Percentiles rank a stretch among this genome's conserved stretches.
Evolutionary conservation across 2,113 vertebrate genomes (phyloP).

Genomic region (Balaeniceps rex): DNA sequence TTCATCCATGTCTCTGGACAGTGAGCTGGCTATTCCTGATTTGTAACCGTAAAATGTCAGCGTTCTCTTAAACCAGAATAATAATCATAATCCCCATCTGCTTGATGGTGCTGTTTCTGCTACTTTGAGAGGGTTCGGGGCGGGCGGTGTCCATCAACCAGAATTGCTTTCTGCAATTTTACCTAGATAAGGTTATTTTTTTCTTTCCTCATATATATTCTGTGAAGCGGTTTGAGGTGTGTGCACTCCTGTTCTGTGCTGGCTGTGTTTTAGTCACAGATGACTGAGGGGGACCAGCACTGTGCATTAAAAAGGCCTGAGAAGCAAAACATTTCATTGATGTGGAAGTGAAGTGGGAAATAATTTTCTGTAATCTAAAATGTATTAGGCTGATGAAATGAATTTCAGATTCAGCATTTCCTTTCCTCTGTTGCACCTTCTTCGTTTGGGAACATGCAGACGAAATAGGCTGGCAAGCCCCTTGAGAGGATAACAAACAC

Average conservation of each 20-base stretch:
- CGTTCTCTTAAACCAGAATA: background rate
- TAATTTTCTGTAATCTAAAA: background rate
- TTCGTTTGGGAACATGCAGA: background rate
- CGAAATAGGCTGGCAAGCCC: background rate
- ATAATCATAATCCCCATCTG: background rate
- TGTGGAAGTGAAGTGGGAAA: background rate
- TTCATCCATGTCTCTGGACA: background rate
- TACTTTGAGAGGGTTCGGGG: background rate
- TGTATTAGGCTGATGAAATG: background rate
- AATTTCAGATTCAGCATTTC: background rate
- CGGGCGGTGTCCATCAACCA: background rate
- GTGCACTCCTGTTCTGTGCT: background rate
- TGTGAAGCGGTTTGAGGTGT: background rate
- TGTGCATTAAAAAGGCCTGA: background rate
- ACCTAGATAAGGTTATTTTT: background rate
- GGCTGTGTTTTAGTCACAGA: background rate
- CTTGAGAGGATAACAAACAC: rapidly evolving
- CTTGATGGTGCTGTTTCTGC: background rate
- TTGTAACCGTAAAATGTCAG: background rate
- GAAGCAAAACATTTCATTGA: background rate
- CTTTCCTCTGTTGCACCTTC: background rate
- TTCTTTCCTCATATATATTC: background rate
- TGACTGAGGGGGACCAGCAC: background rate
- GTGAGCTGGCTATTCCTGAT: background rate
- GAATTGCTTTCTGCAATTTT: background rate